Base-by-base conservation (phyloP, 2,797 vertebrate species). In the Sebastes alutus region DNA sequence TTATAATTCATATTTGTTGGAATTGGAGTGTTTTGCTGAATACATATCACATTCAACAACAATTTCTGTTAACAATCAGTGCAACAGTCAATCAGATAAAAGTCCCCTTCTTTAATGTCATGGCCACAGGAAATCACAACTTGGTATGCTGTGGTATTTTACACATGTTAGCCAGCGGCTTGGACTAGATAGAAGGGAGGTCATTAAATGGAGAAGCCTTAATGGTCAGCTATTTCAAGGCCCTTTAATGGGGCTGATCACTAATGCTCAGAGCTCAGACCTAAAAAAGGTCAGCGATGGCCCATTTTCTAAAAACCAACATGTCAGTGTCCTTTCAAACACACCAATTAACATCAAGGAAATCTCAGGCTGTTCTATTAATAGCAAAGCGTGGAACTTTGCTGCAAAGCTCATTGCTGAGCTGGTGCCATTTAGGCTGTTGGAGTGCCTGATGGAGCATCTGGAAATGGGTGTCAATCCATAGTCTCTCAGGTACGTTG, bases 141-240 rank as follows among this genome's bases (percentile, higher is more conserved):
- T 81, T 72, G 35, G 11, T 80, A 68, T 64, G 71, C 62, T 87
- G 59, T 85, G 77, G 75, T 91, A 87, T 83, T 83, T 89, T 90
- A 93, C 77, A 90, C 77, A 84, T 82, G 77, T 76, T 80, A 88
- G 77, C 68, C 84, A 76, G 74, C 66, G 82, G 83, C 33, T 12
- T 83, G 80, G 64, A 82, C 75, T 58, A 66, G 29, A 88, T 67
- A 72, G 63, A 78, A 69, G 60, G 56, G 72, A 78, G 81, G 85
- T 87, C 79, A 80, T 90, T 88, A 60, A 70, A 84, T 85, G 75
- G 67, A 83, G 81, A 46, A 61, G 81, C 87, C 60, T 76, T 80
- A 75, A 84, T 85, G 85, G 76, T 83, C 72, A 67, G 75, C 85
- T 90, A 87, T 93, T 93, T 90, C 60, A 65, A 90, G 77, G 87